Evolutionary conservation across 2,888 invertebrate species (phyloP), one percentile per base, ranked within the genome.

Genomic region (Portevinia maculata): DNA sequence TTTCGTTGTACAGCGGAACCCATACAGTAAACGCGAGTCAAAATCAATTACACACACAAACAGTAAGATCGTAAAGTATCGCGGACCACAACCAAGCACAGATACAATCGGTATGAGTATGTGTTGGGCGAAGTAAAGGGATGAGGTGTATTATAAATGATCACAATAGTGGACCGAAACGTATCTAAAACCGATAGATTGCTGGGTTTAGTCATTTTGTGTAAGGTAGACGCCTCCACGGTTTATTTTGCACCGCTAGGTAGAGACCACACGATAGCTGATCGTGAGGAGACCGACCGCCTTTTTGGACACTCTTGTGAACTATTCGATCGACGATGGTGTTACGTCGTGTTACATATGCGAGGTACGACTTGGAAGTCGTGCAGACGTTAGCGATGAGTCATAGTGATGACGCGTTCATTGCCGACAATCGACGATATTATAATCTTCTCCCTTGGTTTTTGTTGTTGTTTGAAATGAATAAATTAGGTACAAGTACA

Each of bases 351-450:
- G 44, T 64, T 52, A 41, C 75, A 52, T 57, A 60, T 73, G 59
- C 59, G 39, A 28, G 34, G 55, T 57, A 44, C 74, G 37, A 57
- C 39, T 55, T 70, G 9, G 37, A 53, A 52, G 46, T 83, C 76
- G 81, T 83, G 76, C 76, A 73, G 83, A 78, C 73, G 71, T 67
- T 30, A 37, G 37, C 21, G 55, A 78, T 83, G 83, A 83, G 60
- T 83, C 83, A 83, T 50, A 11, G 15, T 28, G 83, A 67, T 73
- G 83, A 78, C 78, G 78, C 41, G 67, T 21, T 41, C 17, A 11
- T 15, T 28, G 57, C 48, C 52, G 65, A 57, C 75, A 46, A 75
- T 64, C 30, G 37, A n/a, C 52, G 15, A 32, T 30, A 52, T 44
- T 24, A 34, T 53, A 24, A 24, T 24, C 24, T 24, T 24, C 24